These are phyloP conservation scores for Pleuronectes platessa DNA, from an alignment of 2,113 vertebrate genomes.

Conservation along the genomic window DNA sequence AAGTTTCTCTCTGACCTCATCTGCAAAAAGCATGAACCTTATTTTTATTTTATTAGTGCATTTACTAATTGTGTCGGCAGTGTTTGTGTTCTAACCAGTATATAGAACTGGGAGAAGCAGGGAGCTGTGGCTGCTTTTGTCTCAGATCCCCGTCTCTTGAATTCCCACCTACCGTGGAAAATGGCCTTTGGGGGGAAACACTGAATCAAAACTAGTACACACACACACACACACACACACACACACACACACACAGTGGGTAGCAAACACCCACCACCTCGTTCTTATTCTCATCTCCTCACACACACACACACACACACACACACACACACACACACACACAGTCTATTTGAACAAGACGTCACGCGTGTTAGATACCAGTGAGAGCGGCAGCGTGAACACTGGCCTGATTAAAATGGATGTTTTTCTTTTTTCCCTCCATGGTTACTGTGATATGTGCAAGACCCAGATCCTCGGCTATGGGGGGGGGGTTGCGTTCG, in stretches of 20 bases:
- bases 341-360: conserved; percentile 37
- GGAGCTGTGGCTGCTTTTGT: not conserved
- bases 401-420: conserved; percentile 68
- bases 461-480: conserved; percentile 65
- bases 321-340: not conserved
- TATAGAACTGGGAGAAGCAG: conserved; percentile 3
- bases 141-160: conserved; percentile 13
- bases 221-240: conserved; percentile 10
- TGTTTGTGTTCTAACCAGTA: not conserved
- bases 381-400: conserved; percentile 16
- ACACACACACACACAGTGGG: not conserved
- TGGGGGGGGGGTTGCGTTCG: conserved; percentile 18
- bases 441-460: conserved; percentile 52
- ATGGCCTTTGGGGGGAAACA: conserved; percentile 1
- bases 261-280: not conserved
- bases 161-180: conserved; percentile 32
- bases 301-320: not conserved
- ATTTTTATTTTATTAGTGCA: not conserved
- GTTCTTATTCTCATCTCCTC: conserved; percentile 6
- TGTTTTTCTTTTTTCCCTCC: conserved; percentile 38
- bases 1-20: too few relatives aligned
- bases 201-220: conserved; percentile 40
- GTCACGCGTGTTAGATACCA: conserved; percentile 43
- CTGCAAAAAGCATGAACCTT: too few relatives aligned
- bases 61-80: conserved; percentile 1